Evolutionary conservation across 2,113 vertebrate species (phyloP).

Genomic region (Dromas ardeola): DNA sequence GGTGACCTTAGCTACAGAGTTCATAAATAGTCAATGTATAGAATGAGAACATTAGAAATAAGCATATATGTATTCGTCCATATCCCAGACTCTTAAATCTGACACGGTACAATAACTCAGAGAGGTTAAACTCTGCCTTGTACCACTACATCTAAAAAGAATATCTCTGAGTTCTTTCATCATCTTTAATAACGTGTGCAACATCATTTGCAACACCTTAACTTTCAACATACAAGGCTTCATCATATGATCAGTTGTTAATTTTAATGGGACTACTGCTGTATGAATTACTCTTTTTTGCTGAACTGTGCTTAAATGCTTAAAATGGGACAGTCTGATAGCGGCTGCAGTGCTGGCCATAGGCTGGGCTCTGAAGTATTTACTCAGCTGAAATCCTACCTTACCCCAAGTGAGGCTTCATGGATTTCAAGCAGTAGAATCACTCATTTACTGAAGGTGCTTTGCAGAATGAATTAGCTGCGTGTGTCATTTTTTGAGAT

Average conservation of each 20-base stretch:
- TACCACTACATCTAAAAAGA: neutral
- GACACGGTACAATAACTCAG: neutral
- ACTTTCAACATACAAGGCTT: neutral
- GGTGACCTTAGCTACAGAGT: neutral
- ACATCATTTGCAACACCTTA: neutral
- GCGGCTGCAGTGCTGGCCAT: neutral
- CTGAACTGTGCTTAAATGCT: neutral
- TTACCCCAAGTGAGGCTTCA: neutral
- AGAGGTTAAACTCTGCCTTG: neutral
- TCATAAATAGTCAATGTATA: neutral
- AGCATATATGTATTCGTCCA: fast-evolving
- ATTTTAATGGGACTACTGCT: neutral
- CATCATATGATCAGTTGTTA: neutral
- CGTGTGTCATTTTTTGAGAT: neutral
- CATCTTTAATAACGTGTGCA: neutral
- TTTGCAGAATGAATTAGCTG: neutral
- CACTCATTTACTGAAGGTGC: neutral
- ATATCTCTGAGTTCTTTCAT: neutral
- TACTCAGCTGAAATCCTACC: neutral
- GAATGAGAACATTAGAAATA: neutral
- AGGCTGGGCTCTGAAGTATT: neutral
- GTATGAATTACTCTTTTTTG: neutral
- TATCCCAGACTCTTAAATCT: neutral
- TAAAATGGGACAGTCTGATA: neutral
- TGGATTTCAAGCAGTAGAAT: neutral